Base-by-base conservation (phyloP, 2,113 vertebrate genomes). In the Garra rufa region DNA sequence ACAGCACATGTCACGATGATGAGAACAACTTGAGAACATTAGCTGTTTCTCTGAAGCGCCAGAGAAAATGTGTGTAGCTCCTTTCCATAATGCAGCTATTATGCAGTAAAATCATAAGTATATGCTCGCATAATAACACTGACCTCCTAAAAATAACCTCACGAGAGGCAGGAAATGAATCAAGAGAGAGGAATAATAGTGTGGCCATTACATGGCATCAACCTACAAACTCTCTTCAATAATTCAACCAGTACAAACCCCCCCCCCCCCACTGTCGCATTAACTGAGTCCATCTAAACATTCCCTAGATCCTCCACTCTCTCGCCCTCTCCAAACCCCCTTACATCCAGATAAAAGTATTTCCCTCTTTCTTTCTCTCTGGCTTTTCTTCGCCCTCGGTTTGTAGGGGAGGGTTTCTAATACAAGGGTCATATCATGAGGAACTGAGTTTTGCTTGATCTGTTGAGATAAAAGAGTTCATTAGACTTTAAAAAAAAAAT, bases 141-240 rank as follows among this genome's bases (percentile, higher is more conserved):
- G 48, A 81, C 70, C 76, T 80, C 85, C 85, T 88, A 86, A 88
- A 85, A 88, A 89, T 85, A 85, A 86, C 41, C 73, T 84, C 74
- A 73, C 86, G 63, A 81, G 85, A 85, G 74, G 81, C 74, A 82
- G 85, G 85, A 84, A 85, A 88, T 87, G 78, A 88, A 87, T 88
- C 85, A 84, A 81, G 70, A 83, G 67, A 83, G 81, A 86, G 83
- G 43, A 88, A 88, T 76, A 77, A 87, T 78, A 78, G 85, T 63
- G 63, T 63, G 70, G 74, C 83, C 83, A 84, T 86, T 86, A 79
- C 73, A 80, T 74, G 78, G 77, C 71, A 88, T 89, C 86, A 79
- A 86, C 65, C 48, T 81, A 74, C 76, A 83, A 87, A 87, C 48
- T 70, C 77, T 70, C 85, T 84, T 89, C 82, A 90, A 85, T 88